These are phyloP conservation scores for Hirtodrosophila alboralis DNA, from an alignment of 2,888 invertebrate species.

Conservation along the genomic window DNA sequence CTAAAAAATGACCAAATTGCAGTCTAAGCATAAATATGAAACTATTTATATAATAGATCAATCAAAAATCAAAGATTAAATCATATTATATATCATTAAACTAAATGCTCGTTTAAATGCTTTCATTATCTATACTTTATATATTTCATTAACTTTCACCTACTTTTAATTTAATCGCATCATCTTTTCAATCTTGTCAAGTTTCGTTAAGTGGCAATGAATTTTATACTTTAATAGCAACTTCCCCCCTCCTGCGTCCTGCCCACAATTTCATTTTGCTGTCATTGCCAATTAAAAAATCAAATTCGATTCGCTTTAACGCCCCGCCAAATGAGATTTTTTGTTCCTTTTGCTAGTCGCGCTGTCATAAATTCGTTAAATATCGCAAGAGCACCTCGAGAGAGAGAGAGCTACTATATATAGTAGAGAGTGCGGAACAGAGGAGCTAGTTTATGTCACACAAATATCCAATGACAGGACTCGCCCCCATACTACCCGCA, in stretches of 20 bases:
- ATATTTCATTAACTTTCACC: not conserved
- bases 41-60: too few relatives aligned
- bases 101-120: too few relatives aligned
- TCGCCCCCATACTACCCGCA: too few relatives aligned
- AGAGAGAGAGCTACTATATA: constrained; percentile 3
- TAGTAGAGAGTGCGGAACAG: constrained; percentile 4
- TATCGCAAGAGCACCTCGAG: constrained; percentile 54
- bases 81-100: too few relatives aligned
- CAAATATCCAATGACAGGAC: constrained; percentile 76
- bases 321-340: constrained; percentile 68
- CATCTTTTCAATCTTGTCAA: constrained; percentile 3
- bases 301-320: constrained; percentile 67
- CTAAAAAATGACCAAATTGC: too few relatives aligned
- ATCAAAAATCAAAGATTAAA: too few relatives aligned
- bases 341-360: constrained; percentile 1
- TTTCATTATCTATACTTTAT: too few relatives aligned
- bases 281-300: constrained; percentile 68
- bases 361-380: constrained; percentile 71
- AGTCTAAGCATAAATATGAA: too few relatives aligned
- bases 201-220: constrained; percentile 24
- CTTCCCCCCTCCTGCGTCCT: not conserved
- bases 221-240: constrained; percentile 14
- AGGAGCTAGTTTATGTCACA: constrained; percentile 72
- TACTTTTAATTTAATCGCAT: constrained; percentile 3
- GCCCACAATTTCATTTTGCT: constrained; percentile 26